Percentiles rank a stretch among this genome's conserved stretches.
Conservation (phyloP, 2,888 invertebrate genomes). For the Apotomis capreana region DNA sequence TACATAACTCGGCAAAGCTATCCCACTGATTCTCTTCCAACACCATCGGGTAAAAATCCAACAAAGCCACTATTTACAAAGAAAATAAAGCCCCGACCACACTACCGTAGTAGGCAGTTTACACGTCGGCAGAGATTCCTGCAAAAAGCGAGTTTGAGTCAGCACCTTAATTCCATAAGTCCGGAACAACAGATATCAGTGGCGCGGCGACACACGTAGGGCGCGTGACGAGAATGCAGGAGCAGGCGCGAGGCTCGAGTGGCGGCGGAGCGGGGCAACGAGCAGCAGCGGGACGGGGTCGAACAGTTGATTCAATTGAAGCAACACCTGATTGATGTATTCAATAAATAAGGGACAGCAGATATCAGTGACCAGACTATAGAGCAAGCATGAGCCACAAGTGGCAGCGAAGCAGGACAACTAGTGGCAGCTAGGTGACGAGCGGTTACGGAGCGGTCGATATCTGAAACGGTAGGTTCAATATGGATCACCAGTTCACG, state of each 20-base stretch:
- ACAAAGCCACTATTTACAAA: slow-evolving; percentile 27
- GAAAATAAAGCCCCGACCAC: slow-evolving; percentile 24
- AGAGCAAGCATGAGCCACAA: neutral
- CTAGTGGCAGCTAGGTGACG: no score
- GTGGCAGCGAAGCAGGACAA: slow-evolving; percentile 2
- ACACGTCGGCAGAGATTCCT: slow-evolving; percentile 33
- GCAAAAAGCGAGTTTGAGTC: slow-evolving; percentile 30
- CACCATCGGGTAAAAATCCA: slow-evolving; percentile 1
- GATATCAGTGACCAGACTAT: slow-evolving; percentile 25
- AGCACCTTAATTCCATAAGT: slow-evolving; percentile 40
- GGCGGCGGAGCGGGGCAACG: slow-evolving; percentile 4
- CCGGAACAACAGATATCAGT: slow-evolving; percentile 41
- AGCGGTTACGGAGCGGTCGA: no score
- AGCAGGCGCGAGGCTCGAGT: neutral
- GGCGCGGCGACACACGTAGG: slow-evolving; percentile 21
- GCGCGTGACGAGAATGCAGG: slow-evolving; percentile 32
- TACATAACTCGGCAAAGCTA: neutral
- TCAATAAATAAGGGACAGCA: no score
- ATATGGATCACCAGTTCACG: no score
- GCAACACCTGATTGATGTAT: no score
- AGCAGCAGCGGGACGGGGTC: no score
- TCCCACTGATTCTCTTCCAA: neutral
- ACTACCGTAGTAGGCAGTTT: slow-evolving; percentile 28
- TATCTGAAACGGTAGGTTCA: no score
- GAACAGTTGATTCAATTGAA: no score